phyloP scores from a whole-genome alignment of 2,888 invertebrate species.

The Eurytoma californica region DNA sequence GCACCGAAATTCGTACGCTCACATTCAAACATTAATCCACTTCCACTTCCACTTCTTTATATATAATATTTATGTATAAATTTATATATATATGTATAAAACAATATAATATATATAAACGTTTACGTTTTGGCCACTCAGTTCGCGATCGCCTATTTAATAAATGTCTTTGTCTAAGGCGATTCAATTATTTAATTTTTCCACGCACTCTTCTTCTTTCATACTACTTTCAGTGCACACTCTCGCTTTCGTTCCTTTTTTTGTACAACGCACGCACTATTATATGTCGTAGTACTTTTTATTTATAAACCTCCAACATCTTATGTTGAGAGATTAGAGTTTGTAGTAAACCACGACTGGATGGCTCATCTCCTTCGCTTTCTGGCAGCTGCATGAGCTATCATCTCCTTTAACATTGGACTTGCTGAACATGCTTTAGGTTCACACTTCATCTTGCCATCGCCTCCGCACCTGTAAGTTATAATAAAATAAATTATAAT shows the following conservation, averaged over 20 bases:
- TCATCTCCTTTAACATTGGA: conserved; percentile 93
- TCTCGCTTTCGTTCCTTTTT: conserved; percentile 56
- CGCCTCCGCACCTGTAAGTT: conserved; percentile 87
- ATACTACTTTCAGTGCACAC: conserved; percentile 70
- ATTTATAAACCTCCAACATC: conserved; percentile 41
- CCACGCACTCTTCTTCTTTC: conserved; percentile 61
- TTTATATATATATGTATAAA: conserved; percentile 64
- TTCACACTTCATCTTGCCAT: conserved; percentile 96
- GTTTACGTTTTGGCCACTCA: conserved; percentile 74
- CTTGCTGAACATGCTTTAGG: conserved; percentile 93
- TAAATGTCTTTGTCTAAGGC: conserved; percentile 71
- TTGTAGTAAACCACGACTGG: conserved; percentile 49
- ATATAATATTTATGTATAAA: conserved; percentile 59
- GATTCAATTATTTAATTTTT: conserved; percentile 63
- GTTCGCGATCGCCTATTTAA: conserved; percentile 71
- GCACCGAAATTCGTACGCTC: conserved; percentile 62
- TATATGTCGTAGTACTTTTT: conserved; percentile 51
- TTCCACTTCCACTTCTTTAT: conserved; percentile 45
- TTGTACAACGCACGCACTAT: conserved; percentile 57
- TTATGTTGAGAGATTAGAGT: conserved; percentile 51
- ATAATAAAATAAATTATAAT: conserved; percentile 19
- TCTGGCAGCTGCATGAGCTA: conserved; percentile 86
- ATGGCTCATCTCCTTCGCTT: conserved; percentile 83
- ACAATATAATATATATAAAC: conserved; percentile 73
- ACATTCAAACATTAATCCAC: conserved; percentile 42